phyloP scores from a whole-genome alignment of 2,797 vertebrate species.

The Enteromius unitaeniatus region DNA sequence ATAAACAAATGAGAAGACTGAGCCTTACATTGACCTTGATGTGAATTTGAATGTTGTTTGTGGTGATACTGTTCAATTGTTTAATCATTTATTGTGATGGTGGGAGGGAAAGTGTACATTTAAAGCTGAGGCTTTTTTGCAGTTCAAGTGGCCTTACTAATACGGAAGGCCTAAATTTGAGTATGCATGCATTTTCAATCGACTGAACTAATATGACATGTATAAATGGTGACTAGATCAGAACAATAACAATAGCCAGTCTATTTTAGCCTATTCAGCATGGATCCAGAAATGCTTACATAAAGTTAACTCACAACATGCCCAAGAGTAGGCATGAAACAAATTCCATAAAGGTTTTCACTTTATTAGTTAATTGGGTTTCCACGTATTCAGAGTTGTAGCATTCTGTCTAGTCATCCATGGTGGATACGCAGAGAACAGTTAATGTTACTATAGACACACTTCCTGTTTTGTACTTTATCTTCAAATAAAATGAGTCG shows the following conservation, averaged over 20 bases:
- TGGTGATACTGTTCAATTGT: not conserved
- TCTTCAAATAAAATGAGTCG: slow-evolving; percentile 82
- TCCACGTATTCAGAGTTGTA: not conserved
- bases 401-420: slow-evolving; percentile 77
- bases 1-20: not conserved
- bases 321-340: not conserved
- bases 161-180: not conserved
- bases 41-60: not conserved
- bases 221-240: not conserved
- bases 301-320: not conserved
- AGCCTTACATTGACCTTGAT: not conserved
- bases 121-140: not conserved
- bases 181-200: not conserved
- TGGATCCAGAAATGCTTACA: not conserved
- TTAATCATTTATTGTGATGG: slow-evolving; percentile 6
- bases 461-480: slow-evolving; percentile 84
- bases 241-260: not conserved
- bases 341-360: not conserved
- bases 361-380: not conserved
- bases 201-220: not conserved
- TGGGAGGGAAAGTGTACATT: no score
- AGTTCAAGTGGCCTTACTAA: not conserved
- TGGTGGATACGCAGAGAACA: slow-evolving; percentile 74
- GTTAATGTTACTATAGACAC: slow-evolving; percentile 79
- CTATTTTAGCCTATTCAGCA: not conserved